Evolutionary conservation across 2,888 invertebrate genomes (phyloP), one percentile per base, ranked within the genome.

Genomic region (Drymonia ruficornis): DNA sequence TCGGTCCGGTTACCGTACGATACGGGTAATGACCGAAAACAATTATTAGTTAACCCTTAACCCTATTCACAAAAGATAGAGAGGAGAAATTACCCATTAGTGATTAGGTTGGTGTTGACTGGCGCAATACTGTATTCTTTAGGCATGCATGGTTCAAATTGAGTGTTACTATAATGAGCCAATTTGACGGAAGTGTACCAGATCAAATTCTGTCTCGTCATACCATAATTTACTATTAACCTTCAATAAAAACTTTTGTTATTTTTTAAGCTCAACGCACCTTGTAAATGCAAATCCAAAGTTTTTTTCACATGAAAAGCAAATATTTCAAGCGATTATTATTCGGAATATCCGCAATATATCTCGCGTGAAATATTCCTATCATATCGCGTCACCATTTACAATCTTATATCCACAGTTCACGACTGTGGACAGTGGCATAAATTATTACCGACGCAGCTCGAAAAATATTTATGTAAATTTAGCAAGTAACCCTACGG

Each of bases 11-110:
- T 69, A 71, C 72, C 63, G 65, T 67, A 70, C 63, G 70, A 74
- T 70, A 74, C 65, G 70, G 65, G 67, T 74, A 76, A 78, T 72
- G 73, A 69, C 70, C 78, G 79, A 74, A 80, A 79, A 80, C 79
- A 80, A 78, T 80, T 79, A 78, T 77, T 79, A 77, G 75, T 74
- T 76, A 76, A 78, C 76, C 75, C 74, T 66, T 67, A 70, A 70
- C 67, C 74, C 76, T 70, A 69, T 75, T 67, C 70, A 72, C 61
- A 71, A 71, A 71, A 76, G 74, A 74, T 75, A 76, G 67, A 67
- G 72, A 74, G 56, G 61, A 64, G 65, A 16, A 71, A 74, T 77
- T 67, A 73, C 70, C 75, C 73, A 76, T 73, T 75, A 74, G 71
- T 72, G 69, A 78, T 75, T 74, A 72, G 70, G 67, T 59, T 56